These are phyloP conservation scores for Collichthys lucidus DNA, from an alignment of 2,113 vertebrate species.

Conservation along the genomic window DNA sequence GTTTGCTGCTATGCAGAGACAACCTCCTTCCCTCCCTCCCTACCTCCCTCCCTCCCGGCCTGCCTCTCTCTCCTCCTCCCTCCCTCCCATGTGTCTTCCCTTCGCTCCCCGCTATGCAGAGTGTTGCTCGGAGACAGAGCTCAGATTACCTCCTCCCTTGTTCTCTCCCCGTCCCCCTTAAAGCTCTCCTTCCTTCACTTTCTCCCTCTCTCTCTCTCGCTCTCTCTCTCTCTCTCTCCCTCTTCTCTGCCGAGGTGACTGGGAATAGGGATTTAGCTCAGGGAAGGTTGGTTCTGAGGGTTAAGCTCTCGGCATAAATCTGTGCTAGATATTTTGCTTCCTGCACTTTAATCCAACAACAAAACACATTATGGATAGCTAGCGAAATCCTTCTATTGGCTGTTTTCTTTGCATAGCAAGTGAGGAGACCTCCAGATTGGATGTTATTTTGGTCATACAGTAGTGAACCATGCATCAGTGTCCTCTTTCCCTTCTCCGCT, in stretches of 20 bases:
- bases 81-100: conserved; percentile 56
- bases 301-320: conserved; percentile 54
- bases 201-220: conserved; percentile 23
- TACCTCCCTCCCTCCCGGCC: conserved; percentile 35
- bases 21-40: conserved; percentile 42
- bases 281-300: conserved; percentile 38
- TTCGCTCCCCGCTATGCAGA: conserved; percentile 58
- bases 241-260: conserved; percentile 27
- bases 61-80: conserved; percentile 11
- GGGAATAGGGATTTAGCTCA: conserved; percentile 51
- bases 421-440: conserved; percentile 7
- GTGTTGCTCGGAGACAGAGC: conserved; percentile 71
- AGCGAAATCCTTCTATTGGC: conserved; percentile 31
- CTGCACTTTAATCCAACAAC: conserved; percentile 61
- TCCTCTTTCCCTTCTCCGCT: not conserved
- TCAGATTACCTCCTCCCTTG: conserved; percentile 47
- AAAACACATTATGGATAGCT: conserved; percentile 56
- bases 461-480: conserved; percentile 12
- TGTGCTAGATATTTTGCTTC: conserved; percentile 54
- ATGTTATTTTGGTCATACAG: conserved; percentile 16
- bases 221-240: conserved; percentile 23
- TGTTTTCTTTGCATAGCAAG: conserved; percentile 20
- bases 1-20: conserved; percentile 86
- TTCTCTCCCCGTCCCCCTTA: conserved; percentile 9
- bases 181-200: conserved; percentile 34